Conservation (phyloP, 1,140 invertebrate genomes). For the Mamestra configurata region DNA sequence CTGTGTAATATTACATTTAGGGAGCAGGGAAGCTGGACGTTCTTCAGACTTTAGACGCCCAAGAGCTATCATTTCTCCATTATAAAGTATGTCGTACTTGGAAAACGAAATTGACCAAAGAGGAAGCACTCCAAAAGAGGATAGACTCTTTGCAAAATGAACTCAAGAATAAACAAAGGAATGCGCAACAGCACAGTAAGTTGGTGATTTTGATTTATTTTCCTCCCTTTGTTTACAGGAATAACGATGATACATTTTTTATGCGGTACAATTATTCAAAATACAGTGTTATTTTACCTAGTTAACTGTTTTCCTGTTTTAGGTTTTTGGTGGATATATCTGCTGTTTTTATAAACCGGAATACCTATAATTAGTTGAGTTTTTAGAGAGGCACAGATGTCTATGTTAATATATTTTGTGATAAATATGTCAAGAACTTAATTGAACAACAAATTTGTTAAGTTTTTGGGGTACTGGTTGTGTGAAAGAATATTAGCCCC, state of each 20-base stretch:
- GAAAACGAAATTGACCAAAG: conserved; percentile 76
- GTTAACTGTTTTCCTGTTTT: too few relatives aligned
- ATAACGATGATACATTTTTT: too few relatives aligned
- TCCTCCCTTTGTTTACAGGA: conserved; percentile 3
- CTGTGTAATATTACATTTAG: too few relatives aligned
- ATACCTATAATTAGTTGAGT: not conserved
- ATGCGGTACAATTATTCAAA: too few relatives aligned
- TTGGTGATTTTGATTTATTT: not conserved
- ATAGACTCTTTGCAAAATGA: conserved; percentile 75
- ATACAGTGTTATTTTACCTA: too few relatives aligned
- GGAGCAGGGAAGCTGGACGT: not conserved
- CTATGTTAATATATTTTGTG: too few relatives aligned
- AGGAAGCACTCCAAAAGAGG: conserved; percentile 74
- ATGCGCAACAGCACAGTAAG: conserved; percentile 77
- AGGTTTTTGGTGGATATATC: too few relatives aligned
- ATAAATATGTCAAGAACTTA: too few relatives aligned
- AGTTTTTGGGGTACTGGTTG: too few relatives aligned
- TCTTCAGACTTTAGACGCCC: conserved; percentile 70
- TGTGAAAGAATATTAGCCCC: too few relatives aligned
- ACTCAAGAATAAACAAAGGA: conserved; percentile 73
- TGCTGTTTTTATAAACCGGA: too few relatives aligned
- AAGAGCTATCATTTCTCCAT: conserved; percentile 82
- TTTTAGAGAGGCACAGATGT: not conserved
- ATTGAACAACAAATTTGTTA: too few relatives aligned
- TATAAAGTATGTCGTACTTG: conserved; percentile 80